Base-by-base conservation (phyloP, 2,888 invertebrate genomes). In the Pristionchus fissidentatus region DNA sequence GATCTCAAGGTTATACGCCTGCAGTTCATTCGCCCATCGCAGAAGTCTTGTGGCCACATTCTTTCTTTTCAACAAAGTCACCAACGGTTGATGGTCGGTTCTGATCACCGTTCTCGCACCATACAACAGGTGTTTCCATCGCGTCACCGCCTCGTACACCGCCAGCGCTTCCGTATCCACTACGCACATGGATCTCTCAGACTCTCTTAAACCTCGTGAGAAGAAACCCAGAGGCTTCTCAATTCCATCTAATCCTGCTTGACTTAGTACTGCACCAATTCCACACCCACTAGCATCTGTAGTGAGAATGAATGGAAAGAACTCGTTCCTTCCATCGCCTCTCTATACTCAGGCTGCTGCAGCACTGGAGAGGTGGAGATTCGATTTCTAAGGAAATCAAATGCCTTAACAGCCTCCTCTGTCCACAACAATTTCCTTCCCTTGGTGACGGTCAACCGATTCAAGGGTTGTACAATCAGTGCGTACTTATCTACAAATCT, bases 51-150 rank as follows among this genome's bases (percentile, higher is more conserved):
- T 10, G 7, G 66, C 66, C 22, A 66, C 66, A 41, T 66, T 32
- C 66, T 66, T 66, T n/a, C 66, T 13, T 19, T 66, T 66, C 29
- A 35, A 46, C 3, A 66, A 38, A 2, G 66, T 66, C 2, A 66
- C 66, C 15, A 66, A 19, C 2, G 66, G 66, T 38, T 35, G 38
- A 19, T 66, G 66, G 15, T 66, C 66, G 2, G 66, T 66, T 1
- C 43, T 35, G 38, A 87, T 83, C 4, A 62, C 46, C 3, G 70
- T 57, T 29, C 79, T 52, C n/a, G 75, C 41, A 15, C 78, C 83
- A 4, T 84, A 85, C 32, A 87, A 41, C 57, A 84, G 84, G 32
- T 83, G 83, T 43, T 75, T 70, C 7, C 86, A 85, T 26, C 77
- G 75, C 22, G 57, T 70, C 3, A 78, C 43, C 15, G 84, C 86